Percentiles rank a stretch among this genome's conserved stretches.
phyloP scores from a whole-genome alignment of 1,140 invertebrate genomes.

The Lucilia cuprina region DNA sequence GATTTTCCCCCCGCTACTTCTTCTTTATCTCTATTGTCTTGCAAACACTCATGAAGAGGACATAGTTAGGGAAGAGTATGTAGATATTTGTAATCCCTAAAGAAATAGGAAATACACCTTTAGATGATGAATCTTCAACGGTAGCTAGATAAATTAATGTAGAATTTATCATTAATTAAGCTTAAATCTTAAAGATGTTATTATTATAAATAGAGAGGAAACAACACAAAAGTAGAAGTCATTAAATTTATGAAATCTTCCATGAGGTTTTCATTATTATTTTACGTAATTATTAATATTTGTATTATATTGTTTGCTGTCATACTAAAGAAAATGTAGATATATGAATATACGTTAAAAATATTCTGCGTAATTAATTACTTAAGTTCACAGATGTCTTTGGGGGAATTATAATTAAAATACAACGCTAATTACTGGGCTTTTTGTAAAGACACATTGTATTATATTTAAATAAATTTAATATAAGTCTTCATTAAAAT shows the following conservation, averaged over 20 bases:
- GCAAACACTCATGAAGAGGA: neutral
- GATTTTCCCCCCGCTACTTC: neutral
- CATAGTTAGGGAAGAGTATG: neutral
- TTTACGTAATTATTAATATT: no score
- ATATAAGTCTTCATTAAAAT: neutral
- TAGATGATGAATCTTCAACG: neutral
- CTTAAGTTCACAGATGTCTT: neutral
- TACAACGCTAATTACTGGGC: neutral
- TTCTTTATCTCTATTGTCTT: neutral
- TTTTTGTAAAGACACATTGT: neutral
- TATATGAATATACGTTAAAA: neutral
- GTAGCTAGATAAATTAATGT: neutral
- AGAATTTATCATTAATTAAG: neutral
- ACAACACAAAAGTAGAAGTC: neutral
- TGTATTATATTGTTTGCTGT: neutral
- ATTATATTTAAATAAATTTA: neutral
- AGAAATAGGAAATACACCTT: neutral
- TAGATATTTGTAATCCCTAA: neutral
- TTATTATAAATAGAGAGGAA: neutral
- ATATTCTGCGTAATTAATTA: neutral
- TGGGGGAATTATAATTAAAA: constrained; percentile 12
- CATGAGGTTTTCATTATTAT: neutral
- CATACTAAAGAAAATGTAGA: neutral
- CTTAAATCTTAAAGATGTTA: neutral
- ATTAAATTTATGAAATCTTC: neutral